Percentiles rank a stretch among this genome's conserved stretches.
Conservation (phyloP, 1,140 invertebrate species). For the Philaenus spumarius region DNA sequence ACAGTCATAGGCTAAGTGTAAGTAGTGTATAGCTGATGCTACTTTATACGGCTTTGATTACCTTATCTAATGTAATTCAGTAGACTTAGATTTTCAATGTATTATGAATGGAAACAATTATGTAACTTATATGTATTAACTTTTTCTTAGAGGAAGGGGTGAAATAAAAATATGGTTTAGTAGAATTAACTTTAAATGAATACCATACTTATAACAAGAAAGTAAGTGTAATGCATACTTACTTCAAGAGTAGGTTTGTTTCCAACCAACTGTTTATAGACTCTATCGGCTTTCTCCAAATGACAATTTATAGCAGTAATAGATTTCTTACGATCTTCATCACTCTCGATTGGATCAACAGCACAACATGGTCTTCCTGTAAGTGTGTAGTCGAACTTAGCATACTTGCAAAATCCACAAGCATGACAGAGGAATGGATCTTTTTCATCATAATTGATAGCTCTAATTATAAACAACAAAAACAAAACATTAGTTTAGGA, state of each 20-base stretch:
- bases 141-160: no score
- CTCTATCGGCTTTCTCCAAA: conserved; percentile 89
- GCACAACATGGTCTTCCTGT: conserved; percentile 87
- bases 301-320: conserved; percentile 39
- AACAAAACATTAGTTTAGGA: no score
- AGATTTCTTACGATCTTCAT: conserved; percentile 84
- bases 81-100: no score
- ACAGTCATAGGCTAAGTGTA: no score
- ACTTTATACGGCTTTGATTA: no score
- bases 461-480: conserved; percentile 47
- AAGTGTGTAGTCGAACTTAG: conserved; percentile 96
- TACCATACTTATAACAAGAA: no score
- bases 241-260: conserved; percentile 87
- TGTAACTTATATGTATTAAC: no score
- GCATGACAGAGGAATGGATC: conserved; percentile 98
- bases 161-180: no score
- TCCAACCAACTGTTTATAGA: conserved; percentile 82
- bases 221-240: conserved; percentile 21
- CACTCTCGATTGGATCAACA: conserved; percentile 94
- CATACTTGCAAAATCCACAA: conserved; percentile 99
- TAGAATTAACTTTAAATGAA: no score
- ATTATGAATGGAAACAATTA: no score
- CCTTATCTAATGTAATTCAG: no score
- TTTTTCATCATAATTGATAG: conserved; percentile 99
- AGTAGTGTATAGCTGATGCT: no score